Evolutionary conservation across 2,797 vertebrate genomes (phyloP), one percentile per base, ranked within the genome.

Genomic region (Sparus aurata): DNA sequence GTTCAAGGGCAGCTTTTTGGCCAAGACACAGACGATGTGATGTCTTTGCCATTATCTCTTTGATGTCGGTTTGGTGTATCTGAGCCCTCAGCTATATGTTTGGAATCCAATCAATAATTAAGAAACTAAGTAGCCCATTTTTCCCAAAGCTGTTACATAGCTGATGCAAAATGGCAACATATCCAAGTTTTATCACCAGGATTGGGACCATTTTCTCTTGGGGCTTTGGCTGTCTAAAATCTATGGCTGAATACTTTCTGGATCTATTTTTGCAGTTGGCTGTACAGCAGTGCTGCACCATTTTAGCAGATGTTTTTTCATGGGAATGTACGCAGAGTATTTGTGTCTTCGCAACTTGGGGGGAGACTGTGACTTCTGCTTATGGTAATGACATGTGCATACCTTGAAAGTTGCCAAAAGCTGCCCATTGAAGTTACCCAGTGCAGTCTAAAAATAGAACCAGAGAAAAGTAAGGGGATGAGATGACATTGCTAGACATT

Each of bases 61-160:
- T 34, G 30, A 38, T 9, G 7, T 38, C 8, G 6, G 5, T 38
- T 38, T 10, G 34, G 34, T 38, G 5, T 38, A 34, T 38, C 34
- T 9, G 34, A 38, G 34, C 34, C 34, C 8, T 60, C 12, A 23
- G 20, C n/a, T 20, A 22, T 23, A 38, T 41, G 41, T 43, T 38
- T 64, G 12, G 49, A 73, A 63, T 9, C 38, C n/a, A 71, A 12
- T 20, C 43, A 6, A 16, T n/a, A 20, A 45, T 20, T 43, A 1
- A 72, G 49, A 22, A 27, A 25, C n/a, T 43, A 41, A 57, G 41
- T 11, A 60, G 55, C 13, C 43, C 50, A 17, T 23, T 73, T 64
- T 34, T 45, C 50, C 10, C 11, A 18, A 38, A 57, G 52, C 55
- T 54, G 1, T 55, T 49, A 58, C 8, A 41, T 15, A 65, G 61